Base-by-base conservation (phyloP, 2,888 invertebrate genomes). In the Zhuqinia jingwanae region DNA sequence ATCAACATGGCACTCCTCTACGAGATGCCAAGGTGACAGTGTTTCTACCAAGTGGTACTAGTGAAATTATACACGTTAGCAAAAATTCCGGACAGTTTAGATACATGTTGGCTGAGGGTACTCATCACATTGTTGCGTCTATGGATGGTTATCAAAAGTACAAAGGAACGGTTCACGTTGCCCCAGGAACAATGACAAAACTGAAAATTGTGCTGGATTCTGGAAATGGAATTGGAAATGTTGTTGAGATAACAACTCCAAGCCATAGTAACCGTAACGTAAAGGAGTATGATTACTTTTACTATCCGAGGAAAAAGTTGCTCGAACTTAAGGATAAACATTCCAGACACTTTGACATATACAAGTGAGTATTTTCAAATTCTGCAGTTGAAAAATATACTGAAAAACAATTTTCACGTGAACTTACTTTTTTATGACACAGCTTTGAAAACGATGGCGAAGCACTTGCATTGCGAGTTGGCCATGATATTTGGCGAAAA, bases 1-100 rank as follows among this genome's bases (percentile, higher is more conserved):
- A 96, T 92, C 93, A 93, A 1, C 92, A 93, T 8, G 95, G 95
- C 0, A 92, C 94, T 27, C 95, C 96, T 0, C 92, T 97, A 91
- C 93, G 95, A 60, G 94, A 96, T 83, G 97, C 97, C 0, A 94
- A 93, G 0, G 93, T 99, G 0, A 93, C 93, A 5, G 93, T 99
- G 0, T 92, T 94, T 50, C 95, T 95, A 60, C 92, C 94, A 79
- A 93, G 94, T 83, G 89, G 90, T 15, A 78, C 86, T 11, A 78
- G 70, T 36, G 93, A 94, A 0, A 92, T 93, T 42, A 94, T 95
- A 91, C 93, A 94, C 70, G 95, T 96, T 0, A 94, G 95, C 0
- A 93, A 93, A 91, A 96, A 95, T 92, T 93, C 94, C 90, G 97
- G 96, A 0, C 94, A 94, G 91, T 97, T 95, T 92, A 95, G 95